Base-by-base conservation (phyloP, 2,797 vertebrate species). In the Poeciliopsis turneri region DNA sequence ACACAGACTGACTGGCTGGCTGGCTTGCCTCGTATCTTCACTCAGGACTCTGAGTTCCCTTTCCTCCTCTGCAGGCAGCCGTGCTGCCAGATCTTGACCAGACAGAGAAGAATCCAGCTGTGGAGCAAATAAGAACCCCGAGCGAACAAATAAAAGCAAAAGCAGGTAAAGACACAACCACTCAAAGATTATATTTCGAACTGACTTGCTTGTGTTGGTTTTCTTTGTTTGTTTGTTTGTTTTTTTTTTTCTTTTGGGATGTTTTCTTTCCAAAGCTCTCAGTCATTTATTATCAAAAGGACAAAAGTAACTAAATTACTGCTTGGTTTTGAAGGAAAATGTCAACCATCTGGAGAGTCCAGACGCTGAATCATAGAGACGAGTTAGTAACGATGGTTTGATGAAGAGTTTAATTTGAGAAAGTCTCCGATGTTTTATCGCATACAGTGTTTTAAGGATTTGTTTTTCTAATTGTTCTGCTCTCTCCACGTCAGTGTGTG, bases 1-100 rank as follows among this genome's bases (percentile, higher is more conserved):
- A 91, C 91, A 91, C 89, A 92, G 92, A 93, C 93, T 85, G 87
- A 86, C 87, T 91, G 91, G 88, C 92, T 39, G 91, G 88, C 92
- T 41, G 91, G 88, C 92, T 41, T 90, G 90, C 85, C 87, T 92
- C 90, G 82, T 93, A 92, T 94, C 93, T 92, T 47, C 86, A 84
- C 84, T 89, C 80, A 87, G 91, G 85, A 94, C 93, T 87, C 81
- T 16, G 90, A 91, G 94, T 94, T 94, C 93, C 88, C 74, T 88
- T 66, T 89, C 81, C 88, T 91, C 86, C 89, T 84, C 90, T 88
- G 85, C 83, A 85, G 23, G 72, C 82, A 53, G 89, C 89, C 91
- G 86, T 77, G 90, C 84, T 87, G 88, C 82, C 85, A 89, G 84
- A 76, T 86, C 74, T 87, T 78, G 68, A 90, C 88, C 93, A 93